These are phyloP conservation scores for Coregonus ussuriensis DNA, from an alignment of 2,797 vertebrate species.

Conservation along the genomic window DNA sequence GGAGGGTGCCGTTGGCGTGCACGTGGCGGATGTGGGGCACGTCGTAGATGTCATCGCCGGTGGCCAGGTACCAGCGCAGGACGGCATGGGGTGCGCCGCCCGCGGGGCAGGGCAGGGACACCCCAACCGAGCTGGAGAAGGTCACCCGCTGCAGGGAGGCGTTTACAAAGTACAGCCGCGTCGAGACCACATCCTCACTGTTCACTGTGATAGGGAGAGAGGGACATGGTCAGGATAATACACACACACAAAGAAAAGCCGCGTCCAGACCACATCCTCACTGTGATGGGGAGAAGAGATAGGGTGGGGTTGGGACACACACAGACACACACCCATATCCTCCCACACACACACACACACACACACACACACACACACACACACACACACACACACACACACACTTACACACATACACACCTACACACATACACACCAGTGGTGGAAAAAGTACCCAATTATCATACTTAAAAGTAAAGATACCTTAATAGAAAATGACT, in stretches of 20 bases:
- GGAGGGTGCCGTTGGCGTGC: slow-evolving; percentile 97
- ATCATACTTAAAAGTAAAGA: no score
- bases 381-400: slow-evolving; percentile 14
- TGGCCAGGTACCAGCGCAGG: slow-evolving; percentile 98
- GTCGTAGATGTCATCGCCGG: slow-evolving; percentile 99
- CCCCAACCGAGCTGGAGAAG: slow-evolving; percentile 99
- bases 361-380: background rate
- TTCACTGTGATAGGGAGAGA: slow-evolving; percentile 76
- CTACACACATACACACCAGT: slow-evolving; percentile 34
- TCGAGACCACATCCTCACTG: slow-evolving; percentile 93
- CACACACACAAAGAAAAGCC: background rate
- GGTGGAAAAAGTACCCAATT: no score
- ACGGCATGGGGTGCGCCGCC: slow-evolving; percentile 94
- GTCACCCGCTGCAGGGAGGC: slow-evolving; percentile 98
- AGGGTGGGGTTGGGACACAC: no score
- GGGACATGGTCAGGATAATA: background rate
- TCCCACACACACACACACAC: no score
- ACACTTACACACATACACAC: slow-evolving; percentile 25
- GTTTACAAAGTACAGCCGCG: slow-evolving; percentile 99
- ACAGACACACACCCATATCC: no score
- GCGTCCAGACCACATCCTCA: no score
- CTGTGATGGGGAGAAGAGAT: no score
- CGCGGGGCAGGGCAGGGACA: slow-evolving; percentile 98
- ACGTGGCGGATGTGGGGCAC: slow-evolving; percentile 98
- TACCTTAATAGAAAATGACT: no score